phyloP scores from a whole-genome alignment of 2,797 vertebrate species.

The Pyrocephalus nanus region DNA sequence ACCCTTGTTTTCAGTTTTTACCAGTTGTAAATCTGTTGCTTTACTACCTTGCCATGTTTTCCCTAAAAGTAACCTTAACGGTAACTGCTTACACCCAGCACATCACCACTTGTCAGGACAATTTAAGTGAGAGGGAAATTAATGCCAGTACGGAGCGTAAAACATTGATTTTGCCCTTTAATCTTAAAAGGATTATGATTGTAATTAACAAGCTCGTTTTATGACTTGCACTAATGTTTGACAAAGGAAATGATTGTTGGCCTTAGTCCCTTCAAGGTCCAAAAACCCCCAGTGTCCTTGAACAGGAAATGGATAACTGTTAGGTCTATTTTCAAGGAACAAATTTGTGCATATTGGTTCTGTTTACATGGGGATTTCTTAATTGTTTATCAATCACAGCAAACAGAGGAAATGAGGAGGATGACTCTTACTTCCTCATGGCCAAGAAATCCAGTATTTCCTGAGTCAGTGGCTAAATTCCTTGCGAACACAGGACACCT shows the following conservation, averaged over 20 bases:
- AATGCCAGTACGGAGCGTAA: not conserved
- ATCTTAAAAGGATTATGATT: not conserved
- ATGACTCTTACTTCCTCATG: not conserved
- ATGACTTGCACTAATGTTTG: not conserved
- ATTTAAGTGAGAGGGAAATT: not conserved
- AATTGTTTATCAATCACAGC: not conserved
- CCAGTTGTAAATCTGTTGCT: not conserved
- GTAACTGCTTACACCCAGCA: not conserved
- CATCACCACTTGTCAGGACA: not conserved
- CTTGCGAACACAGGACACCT: not conserved
- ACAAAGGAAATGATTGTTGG: not conserved
- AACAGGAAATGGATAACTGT: not conserved
- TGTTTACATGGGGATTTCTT: not conserved
- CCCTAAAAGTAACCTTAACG: not conserved
- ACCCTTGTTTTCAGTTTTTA: not conserved
- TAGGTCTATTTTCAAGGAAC: not conserved
- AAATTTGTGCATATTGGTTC: not conserved
- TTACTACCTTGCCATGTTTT: not conserved
- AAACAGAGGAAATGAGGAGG: not conserved
- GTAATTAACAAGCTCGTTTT: not conserved
- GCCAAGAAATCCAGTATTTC: not conserved
- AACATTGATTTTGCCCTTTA: not conserved
- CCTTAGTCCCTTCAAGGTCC: not conserved
- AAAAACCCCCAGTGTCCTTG: accelerated
- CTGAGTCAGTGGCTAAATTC: not conserved